Percentiles rank a stretch among this genome's conserved stretches.
phyloP scores from a whole-genome alignment of 2,888 invertebrate species.

The Xylota sylvarum region DNA sequence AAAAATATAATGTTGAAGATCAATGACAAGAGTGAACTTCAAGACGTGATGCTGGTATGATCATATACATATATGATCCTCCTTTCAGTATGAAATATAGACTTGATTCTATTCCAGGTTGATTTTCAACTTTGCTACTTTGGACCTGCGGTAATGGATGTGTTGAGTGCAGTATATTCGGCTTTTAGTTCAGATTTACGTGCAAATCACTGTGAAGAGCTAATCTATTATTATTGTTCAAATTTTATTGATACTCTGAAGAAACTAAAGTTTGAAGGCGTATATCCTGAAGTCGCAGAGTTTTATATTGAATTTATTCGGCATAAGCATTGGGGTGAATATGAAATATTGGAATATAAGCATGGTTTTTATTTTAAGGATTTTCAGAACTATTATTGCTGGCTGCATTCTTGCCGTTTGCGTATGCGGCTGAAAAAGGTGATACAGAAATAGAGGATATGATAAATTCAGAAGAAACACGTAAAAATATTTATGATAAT shows the following conservation, averaged over 20 bases:
- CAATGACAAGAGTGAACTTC: slow-evolving; percentile 43
- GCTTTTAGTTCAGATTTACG: slow-evolving; percentile 18
- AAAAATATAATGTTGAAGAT: slow-evolving; percentile 81
- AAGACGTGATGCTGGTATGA: slow-evolving; percentile 79
- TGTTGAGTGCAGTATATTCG: slow-evolving; percentile 30
- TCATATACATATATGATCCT: slow-evolving; percentile 1
- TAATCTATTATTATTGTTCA: slow-evolving; percentile 37
- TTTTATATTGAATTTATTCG: slow-evolving; percentile 33
- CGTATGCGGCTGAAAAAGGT: slow-evolving; percentile 50
- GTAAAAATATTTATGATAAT: slow-evolving; percentile 6
- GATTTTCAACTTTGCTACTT: slow-evolving; percentile 57
- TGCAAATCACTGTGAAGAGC: slow-evolving; percentile 34
- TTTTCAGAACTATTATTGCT: slow-evolving; percentile 78
- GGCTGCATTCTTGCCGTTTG: slow-evolving; percentile 77
- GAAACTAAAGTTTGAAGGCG: slow-evolving; percentile 21
- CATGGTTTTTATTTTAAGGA: not conserved
- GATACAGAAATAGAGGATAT: not conserved
- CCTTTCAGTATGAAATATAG: not conserved
- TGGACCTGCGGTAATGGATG: slow-evolving; percentile 53
- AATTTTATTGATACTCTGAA: slow-evolving; percentile 43
- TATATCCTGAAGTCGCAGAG: slow-evolving; percentile 36
- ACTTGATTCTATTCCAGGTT: slow-evolving; percentile 5
- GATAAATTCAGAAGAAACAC: slow-evolving; percentile 11
- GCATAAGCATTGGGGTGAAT: slow-evolving; percentile 49
- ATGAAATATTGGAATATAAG: not conserved